Base-by-base conservation (phyloP, 1,140 invertebrate species). In the Amphibalanus amphitrite region DNA sequence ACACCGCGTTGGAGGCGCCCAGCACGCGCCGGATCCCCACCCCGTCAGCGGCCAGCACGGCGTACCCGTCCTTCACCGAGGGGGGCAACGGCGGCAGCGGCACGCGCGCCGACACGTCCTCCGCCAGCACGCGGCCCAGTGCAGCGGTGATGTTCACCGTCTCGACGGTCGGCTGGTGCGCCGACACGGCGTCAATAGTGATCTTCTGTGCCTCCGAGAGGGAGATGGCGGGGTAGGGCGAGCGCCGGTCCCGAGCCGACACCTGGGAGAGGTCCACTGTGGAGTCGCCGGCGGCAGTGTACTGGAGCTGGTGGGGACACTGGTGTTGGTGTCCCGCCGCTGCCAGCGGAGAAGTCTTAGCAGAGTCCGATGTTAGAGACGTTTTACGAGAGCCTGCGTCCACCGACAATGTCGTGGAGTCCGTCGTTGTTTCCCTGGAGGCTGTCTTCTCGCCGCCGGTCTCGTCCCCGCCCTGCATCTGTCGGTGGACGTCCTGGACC, bases 21-120 rank as follows among this genome's bases (percentile, higher is more conserved):
- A 72, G 69, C n/a, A 77, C 74, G 26, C 71, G 77, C 72, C 90
- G 84, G 0, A 76, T 77, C 0, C 88, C 89, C 26, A 78, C 81
- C 0, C 89, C 89, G 78, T 93, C 91, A 20, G 80, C 78, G 17
- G 88, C 86, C 74, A 88, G 82, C 65, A 96, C 91, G 23, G 94
- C 92, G 81, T 95, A 95, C 0, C 92, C 95, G 84, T 97, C 95
- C 83, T 97, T 98, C 64, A 95, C 89, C 10, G 95, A 97, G 30
- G 95, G 94, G 59, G 86, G 86, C 80, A 97, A 98, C 4, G 93
- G 91, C 30, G 95, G 95, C 76, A 97, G 85, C 72, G 81, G 85
- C 75, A 88, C 86, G 70, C 79, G 80, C 28, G 90, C 86, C 76
- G 78, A 77, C 26, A 91, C 80, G 79, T 88, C 83, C 77, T 87